These are phyloP conservation scores for Pseudococcus longispinus DNA, from an alignment of 2,888 invertebrate genomes.

Conservation along the genomic window DNA sequence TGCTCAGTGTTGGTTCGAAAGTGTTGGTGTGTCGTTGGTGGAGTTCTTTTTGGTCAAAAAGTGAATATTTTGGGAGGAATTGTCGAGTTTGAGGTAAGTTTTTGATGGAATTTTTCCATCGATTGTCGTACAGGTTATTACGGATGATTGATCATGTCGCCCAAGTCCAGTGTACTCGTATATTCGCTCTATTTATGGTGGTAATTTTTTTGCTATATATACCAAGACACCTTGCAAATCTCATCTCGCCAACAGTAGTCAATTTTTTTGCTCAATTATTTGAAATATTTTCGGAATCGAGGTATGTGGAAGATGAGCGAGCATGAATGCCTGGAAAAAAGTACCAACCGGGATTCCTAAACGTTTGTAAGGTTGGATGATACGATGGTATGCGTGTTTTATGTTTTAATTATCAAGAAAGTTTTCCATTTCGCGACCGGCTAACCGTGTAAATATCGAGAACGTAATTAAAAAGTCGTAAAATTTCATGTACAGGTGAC, in stretches of 20 bases:
- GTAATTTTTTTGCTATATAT: background rate
- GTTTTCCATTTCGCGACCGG: constrained; percentile 1
- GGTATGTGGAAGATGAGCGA: background rate
- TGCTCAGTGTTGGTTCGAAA: background rate
- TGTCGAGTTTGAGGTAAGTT: background rate
- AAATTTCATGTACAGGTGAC: constrained; percentile 23
- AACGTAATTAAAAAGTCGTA: constrained; percentile 21
- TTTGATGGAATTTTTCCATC: background rate
- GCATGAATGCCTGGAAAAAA: background rate
- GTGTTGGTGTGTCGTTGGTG: background rate
- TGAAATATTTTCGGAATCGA: background rate
- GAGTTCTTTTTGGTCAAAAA: background rate
- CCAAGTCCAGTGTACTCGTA: background rate
- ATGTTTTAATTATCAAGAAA: constrained; percentile 14
- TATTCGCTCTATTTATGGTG: background rate
- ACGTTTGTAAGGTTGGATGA: background rate
- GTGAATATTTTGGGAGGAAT: background rate
- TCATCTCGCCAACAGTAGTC: background rate
- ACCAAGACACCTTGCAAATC: background rate
- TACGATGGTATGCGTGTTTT: background rate
- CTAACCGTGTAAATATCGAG: constrained; percentile 32
- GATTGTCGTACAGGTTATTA: background rate
- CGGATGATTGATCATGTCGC: background rate
- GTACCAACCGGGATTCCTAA: background rate
- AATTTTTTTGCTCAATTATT: background rate